Conservation (phyloP, 2,797 vertebrate genomes). For the Cyprinella venusta region DNA sequence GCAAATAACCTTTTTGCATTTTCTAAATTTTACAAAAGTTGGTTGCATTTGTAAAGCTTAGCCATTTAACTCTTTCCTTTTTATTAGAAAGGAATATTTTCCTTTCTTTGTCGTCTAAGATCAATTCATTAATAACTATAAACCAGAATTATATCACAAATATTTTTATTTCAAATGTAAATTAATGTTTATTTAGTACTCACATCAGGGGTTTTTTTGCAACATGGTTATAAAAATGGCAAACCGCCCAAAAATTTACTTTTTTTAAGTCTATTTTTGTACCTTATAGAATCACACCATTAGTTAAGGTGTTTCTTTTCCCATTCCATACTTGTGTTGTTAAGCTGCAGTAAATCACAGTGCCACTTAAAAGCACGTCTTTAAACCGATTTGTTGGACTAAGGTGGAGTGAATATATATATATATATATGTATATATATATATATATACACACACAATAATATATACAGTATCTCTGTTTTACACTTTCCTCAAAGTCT, state of each 20-base stretch:
- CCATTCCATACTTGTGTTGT: too few species aligned
- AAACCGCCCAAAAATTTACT: not conserved
- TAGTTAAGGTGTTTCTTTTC: too few species aligned
- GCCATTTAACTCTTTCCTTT: not conserved
- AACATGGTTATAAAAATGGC: not conserved
- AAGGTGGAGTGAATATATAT: slow-evolving; percentile 17
- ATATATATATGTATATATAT: too few species aligned
- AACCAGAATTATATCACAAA: not conserved
- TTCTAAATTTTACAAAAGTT: not conserved
- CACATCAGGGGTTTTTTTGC: not conserved
- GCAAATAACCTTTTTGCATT: not conserved
- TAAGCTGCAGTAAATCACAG: too few species aligned
- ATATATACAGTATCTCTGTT: not conserved
- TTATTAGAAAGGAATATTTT: not conserved
- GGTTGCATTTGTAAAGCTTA: not conserved
- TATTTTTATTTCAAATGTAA: not conserved
- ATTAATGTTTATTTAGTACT: not conserved
- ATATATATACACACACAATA: too few species aligned
- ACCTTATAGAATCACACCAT: too few species aligned
- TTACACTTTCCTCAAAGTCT: not conserved
- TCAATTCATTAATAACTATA: not conserved
- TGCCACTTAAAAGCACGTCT: too few species aligned
- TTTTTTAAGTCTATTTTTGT: too few species aligned
- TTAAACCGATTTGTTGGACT: not conserved
- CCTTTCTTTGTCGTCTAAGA: not conserved